These are phyloP conservation scores for Apocrypta bakeri DNA, from an alignment of 1,140 invertebrate genomes.

Conservation along the genomic window DNA sequence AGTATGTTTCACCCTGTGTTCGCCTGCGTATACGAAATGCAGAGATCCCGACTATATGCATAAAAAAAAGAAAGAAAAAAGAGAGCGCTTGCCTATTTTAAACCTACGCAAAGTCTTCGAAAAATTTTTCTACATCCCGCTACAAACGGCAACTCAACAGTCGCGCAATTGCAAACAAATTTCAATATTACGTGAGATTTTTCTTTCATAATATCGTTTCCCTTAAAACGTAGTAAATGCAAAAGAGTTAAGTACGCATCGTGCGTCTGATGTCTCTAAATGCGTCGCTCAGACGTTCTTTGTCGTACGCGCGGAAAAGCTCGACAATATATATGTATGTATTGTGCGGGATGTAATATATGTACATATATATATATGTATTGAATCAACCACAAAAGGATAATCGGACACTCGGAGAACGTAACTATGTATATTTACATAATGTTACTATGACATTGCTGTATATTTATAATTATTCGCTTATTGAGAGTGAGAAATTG, in stretches of 20 bases:
- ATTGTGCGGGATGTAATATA: constrained; percentile 28
- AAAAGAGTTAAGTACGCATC: constrained; percentile 49
- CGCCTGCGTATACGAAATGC: constrained; percentile 10
- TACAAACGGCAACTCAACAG: neutral
- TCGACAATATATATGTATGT: neutral
- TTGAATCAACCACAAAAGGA: neutral
- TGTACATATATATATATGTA: too few relatives aligned
- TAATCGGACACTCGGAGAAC: constrained; percentile 11
- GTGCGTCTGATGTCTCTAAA: neutral
- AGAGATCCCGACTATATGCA: constrained; percentile 18
- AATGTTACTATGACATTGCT: neutral
- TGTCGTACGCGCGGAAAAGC: neutral
- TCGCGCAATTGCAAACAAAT: constrained; percentile 10
- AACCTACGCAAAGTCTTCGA: constrained; percentile 27
- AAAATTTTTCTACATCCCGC: constrained; percentile 12
- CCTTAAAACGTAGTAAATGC: constrained; percentile 49
- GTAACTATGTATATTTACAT: neutral
- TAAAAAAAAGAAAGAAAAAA: constrained; percentile 25
- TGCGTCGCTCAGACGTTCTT: neutral
- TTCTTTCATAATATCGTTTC: neutral
- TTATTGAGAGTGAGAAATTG: neutral
- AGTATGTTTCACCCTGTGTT: constrained; percentile 42
- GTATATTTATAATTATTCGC: neutral
- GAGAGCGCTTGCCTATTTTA: constrained; percentile 29
- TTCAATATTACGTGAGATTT: constrained; percentile 23